Conservation (phyloP, 2,888 invertebrate genomes). For the Drosophila neutralis region DNA sequence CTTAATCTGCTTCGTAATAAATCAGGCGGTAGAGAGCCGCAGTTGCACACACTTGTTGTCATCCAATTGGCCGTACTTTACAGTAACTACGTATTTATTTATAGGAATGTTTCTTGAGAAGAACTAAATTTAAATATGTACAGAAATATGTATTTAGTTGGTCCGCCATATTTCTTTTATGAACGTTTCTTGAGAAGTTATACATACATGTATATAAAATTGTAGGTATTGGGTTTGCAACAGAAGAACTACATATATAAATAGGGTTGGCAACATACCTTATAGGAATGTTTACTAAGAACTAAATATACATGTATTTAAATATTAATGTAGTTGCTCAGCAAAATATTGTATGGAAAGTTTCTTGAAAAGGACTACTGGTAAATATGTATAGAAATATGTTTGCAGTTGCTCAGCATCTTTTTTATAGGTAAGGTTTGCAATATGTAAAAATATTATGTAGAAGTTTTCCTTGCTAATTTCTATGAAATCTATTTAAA, state of each 20-base stretch:
- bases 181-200: not conserved
- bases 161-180: not conserved
- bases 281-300: not conserved
- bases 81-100: not conserved
- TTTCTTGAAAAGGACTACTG: not conserved
- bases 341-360: not conserved
- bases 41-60: not conserved
- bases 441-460: not conserved
- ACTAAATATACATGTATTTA: not conserved
- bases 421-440: not conserved
- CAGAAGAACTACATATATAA: not conserved
- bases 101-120: not conserved
- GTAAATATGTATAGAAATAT: not conserved
- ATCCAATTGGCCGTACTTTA: not conserved
- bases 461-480: not conserved
- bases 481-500: not conserved
- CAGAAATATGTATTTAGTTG: not conserved
- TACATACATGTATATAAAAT: not conserved
- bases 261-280: not conserved
- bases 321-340: not conserved
- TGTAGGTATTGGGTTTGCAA: not conserved
- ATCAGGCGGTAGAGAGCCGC: conserved; percentile 57
- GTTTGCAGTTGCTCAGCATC: not conserved
- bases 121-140: not conserved
- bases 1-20: conserved; percentile 65